A percentile compares a stretch with the other conserved stretches of the same genome.
Conservation (phyloP, 92 coral and sea anemone genomes). For the Actinostola sp. region DNA sequence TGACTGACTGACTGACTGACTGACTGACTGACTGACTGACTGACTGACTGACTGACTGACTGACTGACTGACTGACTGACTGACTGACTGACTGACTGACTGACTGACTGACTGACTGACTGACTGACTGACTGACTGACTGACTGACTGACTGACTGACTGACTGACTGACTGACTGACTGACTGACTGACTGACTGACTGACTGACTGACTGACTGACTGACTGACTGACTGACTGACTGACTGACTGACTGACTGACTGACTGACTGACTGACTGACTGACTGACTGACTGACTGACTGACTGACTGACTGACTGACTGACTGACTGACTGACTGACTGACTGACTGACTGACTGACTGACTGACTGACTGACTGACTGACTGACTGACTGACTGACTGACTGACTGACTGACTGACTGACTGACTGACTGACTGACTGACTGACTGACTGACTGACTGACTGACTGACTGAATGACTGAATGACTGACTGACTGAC, state of each 20-base stretch:
- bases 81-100: neutral
- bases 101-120: neutral
- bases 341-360: neutral
- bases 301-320: slow-evolving; percentile 20
- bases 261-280: neutral
- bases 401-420: neutral
- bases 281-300: slow-evolving; percentile 16
- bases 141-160: neutral
- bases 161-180: neutral
- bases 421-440: neutral
- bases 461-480: neutral
- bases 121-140: slow-evolving; percentile 6
- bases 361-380: neutral
- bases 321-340: neutral
- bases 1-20: neutral
- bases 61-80: no score
- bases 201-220: neutral
- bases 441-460: neutral
- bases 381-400: neutral
- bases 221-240: no score
- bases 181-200: neutral
- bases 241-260: no score
- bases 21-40: neutral
- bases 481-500: neutral
- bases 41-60: no score